Evolutionary conservation across 2,113 vertebrate genomes (phyloP), one percentile per base, ranked within the genome.

Genomic region (Nipponia nippon): DNA sequence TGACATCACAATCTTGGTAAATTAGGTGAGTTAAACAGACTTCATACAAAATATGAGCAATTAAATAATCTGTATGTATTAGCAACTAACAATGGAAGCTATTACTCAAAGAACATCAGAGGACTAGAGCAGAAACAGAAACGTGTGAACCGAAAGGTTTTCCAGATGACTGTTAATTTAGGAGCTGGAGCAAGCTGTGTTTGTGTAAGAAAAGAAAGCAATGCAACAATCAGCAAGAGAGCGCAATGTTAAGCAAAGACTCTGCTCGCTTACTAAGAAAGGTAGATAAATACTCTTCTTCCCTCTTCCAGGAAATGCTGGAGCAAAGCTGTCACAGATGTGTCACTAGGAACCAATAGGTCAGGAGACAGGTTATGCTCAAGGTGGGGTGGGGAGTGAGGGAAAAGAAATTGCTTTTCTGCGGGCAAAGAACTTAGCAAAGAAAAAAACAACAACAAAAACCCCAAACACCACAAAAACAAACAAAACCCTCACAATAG

Each of bases 401-500:
- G 3, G 20, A 53, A 71, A 75, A 53, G 6, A 32, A 6, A 42
- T n/a, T 66, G 8, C 14, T 71, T 7, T 67, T 32, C 23, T 46
- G 5, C 8, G 7, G 5, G 7, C 6, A 76, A 91, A 55, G 10
- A 85, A 32, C 6, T 58, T 7, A 66, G 11, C 3, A 62, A 42
- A 67, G 20, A 2, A 10, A 46, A 38, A 16, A 6, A 14, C 9
- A 44, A 25, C 50, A 40, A n/a, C 25, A 44, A 21, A 47, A 27
- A n/a, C 0, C 0, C 5, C 44, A 42, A 42, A 42, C 40, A 49
- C 32, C 0, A 1, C 26, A 83, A 83, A 50, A 9, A 6, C 15
- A 55, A 82, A 50, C 44, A 65, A 34, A 36, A 9, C 13, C n/a
- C 1, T 44, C 5, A n/a, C 5, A 32, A n/a, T 9, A 21, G 16